Conservation (phyloP, 2,888 invertebrate genomes). For the Chamaedrilus cognettii region DNA sequence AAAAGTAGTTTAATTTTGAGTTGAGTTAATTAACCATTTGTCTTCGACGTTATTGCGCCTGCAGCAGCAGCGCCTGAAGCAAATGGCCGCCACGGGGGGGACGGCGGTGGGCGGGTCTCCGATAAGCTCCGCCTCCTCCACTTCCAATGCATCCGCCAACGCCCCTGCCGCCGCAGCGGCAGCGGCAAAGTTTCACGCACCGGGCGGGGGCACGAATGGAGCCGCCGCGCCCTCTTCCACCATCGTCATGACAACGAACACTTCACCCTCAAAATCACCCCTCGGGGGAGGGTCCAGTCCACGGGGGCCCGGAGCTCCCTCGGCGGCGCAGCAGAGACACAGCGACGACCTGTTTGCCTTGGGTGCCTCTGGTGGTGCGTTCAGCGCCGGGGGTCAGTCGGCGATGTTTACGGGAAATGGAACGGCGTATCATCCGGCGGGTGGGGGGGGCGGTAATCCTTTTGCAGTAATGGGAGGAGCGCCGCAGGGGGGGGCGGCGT, state of each 20-base stretch:
- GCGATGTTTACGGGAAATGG: background rate
- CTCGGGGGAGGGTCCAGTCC: conserved; percentile 5
- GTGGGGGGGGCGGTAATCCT: background rate
- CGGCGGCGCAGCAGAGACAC: conserved; percentile 20
- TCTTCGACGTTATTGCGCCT: background rate
- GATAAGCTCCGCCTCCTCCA: conserved; percentile 14
- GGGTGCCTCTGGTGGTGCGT: conserved; percentile 29
- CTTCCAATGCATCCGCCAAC: conserved; percentile 16
- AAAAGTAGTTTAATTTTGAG: no score
- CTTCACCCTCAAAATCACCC: conserved; percentile 10
- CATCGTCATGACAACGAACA: no score
- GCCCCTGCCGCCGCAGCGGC: background rate
- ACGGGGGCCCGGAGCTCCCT: no score
- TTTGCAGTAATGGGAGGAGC: background rate
- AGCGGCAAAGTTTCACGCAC: background rate
- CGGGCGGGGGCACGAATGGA: background rate
- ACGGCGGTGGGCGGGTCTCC: conserved; percentile 21
- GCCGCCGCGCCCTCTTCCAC: no score
- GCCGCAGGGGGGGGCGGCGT: background rate
- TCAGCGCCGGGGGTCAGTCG: background rate
- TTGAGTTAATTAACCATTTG: no score
- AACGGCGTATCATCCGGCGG: background rate
- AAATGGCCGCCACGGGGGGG: conserved; percentile 26
- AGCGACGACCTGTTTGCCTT: conserved; percentile 43
- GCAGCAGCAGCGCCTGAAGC: conserved; percentile 28